These are phyloP conservation scores for Spea hammondii DNA, from an alignment of 2,797 vertebrate species.

Conservation along the genomic window DNA sequence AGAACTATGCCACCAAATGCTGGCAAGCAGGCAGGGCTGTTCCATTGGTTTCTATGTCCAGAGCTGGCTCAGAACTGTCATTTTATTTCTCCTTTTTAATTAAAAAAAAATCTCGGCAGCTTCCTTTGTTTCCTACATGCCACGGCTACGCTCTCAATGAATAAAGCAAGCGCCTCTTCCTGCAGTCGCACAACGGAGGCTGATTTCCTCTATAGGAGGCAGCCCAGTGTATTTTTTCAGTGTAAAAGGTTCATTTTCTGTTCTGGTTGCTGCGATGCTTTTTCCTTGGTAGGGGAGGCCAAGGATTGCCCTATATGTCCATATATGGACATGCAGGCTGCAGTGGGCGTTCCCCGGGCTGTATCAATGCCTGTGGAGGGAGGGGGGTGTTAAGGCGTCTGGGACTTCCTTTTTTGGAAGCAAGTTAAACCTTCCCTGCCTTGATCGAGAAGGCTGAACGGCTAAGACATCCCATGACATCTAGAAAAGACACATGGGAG, in stretches of 20 bases:
- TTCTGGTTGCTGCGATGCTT: slow-evolving; percentile 12
- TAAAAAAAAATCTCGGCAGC: too few relatives aligned
- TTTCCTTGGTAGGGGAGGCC: background rate
- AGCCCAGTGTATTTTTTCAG: slow-evolving; percentile 3
- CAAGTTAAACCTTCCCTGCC: slow-evolving; percentile 29
- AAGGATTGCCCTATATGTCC: slow-evolving; percentile 48
- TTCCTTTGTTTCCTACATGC: background rate
- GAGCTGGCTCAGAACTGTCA: too few relatives aligned
- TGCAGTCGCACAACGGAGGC: background rate
- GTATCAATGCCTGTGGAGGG: background rate
- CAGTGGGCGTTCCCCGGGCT: slow-evolving; percentile 28
- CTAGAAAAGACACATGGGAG: slow-evolving; percentile 12
- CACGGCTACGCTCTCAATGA: background rate
- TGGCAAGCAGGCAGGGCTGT: too few relatives aligned
- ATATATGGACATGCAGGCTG: slow-evolving; percentile 48
- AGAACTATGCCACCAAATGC: too few relatives aligned
- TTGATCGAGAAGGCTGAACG: slow-evolving; percentile 8
- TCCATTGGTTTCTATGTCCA: too few relatives aligned
- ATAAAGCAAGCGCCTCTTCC: slow-evolving; percentile 33
- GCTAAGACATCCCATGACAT: slow-evolving; percentile 18
- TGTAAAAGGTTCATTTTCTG: slow-evolving; percentile 9
- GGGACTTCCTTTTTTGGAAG: slow-evolving; percentile 47
- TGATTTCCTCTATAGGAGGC: background rate
- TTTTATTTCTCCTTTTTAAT: too few relatives aligned
- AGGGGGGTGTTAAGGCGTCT: slow-evolving; percentile 8